Base-by-base conservation (phyloP, 92 coral and sea anemone species). In the Isaurus tuberculatus region DNA sequence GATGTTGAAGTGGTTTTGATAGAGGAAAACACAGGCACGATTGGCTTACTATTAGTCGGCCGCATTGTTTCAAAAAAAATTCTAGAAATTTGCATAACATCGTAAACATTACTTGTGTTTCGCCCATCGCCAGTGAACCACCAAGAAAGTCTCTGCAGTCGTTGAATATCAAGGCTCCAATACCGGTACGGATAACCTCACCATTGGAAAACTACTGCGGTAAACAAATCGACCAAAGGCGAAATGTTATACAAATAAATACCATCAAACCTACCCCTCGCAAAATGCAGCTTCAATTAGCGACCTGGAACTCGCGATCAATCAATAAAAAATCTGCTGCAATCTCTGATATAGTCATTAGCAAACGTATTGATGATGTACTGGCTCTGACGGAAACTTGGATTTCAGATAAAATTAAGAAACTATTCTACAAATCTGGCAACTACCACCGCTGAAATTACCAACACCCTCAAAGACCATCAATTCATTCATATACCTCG, bases 381-480 rank as follows among this genome's bases (percentile, higher is more conserved):
- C 67, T 88, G 43, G 91, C 87, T 8, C 64, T 83, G n/a, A 88
- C 91, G 7, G 91, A 88, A 74, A 88, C 87, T 20, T 88, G 91
- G 91, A 32, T 81, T 27, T 72, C 82, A 9, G 81, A 80, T 30
- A 40, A 32, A 53, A 60, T n/a, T n/a, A n/a, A n/a, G 61, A 16
- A 29, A 42, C 30, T 22, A 58, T 43, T 36, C 66, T n/a, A 44
- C 70, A 5, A 77, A 73, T 13, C 57, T 71, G 42, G 80, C 79
- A 65, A 66, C 79, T 65, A 46, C 85, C n/a, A 87, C 81, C 65
- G 86, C 90, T 31, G 86, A 81, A 80, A 40, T 87, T 66, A 87
- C 86, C 31, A 87, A 81, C 34, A 87, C 85, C 58, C 85, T 86
- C 29, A 28, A 73, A 30, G 89, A 86, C 75, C 85, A 86, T 63